Base-by-base conservation (phyloP, 1,140 invertebrate genomes). In the Ips nitidus region DNA sequence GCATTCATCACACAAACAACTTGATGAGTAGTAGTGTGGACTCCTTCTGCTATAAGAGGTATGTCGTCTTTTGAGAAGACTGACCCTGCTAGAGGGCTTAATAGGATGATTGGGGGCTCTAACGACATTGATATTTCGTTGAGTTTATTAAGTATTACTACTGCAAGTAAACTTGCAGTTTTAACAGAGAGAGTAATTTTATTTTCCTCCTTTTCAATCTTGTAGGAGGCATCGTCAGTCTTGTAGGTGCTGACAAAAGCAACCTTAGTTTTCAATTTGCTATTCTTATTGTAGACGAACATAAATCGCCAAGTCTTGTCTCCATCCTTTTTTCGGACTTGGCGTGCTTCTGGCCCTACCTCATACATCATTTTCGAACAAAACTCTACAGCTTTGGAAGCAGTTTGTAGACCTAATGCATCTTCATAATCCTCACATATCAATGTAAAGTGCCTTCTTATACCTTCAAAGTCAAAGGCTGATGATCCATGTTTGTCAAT, bases 331-430 rank as follows among this genome's bases (percentile, higher is more conserved):
- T 40, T 6, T 40, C 8, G 5, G 6, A 59, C 57, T 59, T 59
- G 57, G 3, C 57, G 5, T 38, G 57, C 4, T 40, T 59, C 57
- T 7, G 39, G 57, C 39, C 57, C 57, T 43, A 59, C 57, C 40
- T 59, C 57, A 59, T 59, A 59, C 4, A 43, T 7, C 39, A 59
- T 43, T 59, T 36, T 59, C 3, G 57, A 59, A 59, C 57, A 59
- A 40, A 59, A 59, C 4, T 59, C 57, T 40, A 59, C 7, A 5
- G 57, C 57, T 22, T 59, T 59, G 40, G 7, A 59, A 5, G 7
- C 3, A 5, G 4, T 6, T 5, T 40, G 6, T 8, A 40, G 4
- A 40, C 4, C 39, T 59, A 59, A 7, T 5, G 5, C 38, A 40
- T 40, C 39, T 38, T 38, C 38, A 59, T 59, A 59, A 22, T 59